Conservation (phyloP, 2,797 vertebrate genomes). For the Diplodus puntazzo region DNA sequence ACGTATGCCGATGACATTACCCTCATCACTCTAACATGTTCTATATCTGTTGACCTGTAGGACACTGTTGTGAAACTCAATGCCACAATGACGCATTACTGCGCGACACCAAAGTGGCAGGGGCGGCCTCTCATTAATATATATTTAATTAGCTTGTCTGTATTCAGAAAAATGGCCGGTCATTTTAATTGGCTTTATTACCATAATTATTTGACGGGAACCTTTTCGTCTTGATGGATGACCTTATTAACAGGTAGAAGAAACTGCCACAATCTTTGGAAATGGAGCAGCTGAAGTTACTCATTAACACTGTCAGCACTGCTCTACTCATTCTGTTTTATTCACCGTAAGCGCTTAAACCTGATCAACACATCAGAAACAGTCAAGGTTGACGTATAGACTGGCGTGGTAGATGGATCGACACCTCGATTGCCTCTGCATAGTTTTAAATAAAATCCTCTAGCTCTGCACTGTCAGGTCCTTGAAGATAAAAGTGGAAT, state of each 20-base stretch:
- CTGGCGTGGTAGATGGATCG: background rate
- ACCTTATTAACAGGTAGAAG: slow-evolving; percentile 73
- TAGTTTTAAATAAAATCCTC: background rate
- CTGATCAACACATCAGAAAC: slow-evolving; percentile 21
- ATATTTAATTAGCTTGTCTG: slow-evolving; percentile 70
- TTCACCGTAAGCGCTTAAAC: slow-evolving; percentile 23
- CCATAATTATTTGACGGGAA: slow-evolving; percentile 70
- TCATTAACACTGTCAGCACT: slow-evolving; percentile 48
- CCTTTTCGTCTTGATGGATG: slow-evolving; percentile 75
- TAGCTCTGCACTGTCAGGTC: background rate
- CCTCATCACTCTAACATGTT: background rate
- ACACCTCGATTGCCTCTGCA: background rate
- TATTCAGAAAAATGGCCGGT: slow-evolving; percentile 53
- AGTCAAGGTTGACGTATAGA: background rate
- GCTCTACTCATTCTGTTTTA: slow-evolving; percentile 4
- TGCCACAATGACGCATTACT: slow-evolving; percentile 16
- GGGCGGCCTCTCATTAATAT: slow-evolving; percentile 47
- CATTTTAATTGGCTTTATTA: slow-evolving; percentile 78
- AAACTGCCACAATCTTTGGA: slow-evolving; percentile 39
- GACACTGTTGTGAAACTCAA: slow-evolving; percentile 7
- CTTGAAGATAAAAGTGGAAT: slow-evolving; percentile 2
- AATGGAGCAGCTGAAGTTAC: slow-evolving; percentile 29
- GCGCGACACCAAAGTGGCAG: slow-evolving; percentile 30
- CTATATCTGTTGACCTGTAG: background rate
- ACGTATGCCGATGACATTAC: background rate